Evolutionary conservation across 2,113 vertebrate species (phyloP).

Genomic region (Sterrhoptilus dennistouni): DNA sequence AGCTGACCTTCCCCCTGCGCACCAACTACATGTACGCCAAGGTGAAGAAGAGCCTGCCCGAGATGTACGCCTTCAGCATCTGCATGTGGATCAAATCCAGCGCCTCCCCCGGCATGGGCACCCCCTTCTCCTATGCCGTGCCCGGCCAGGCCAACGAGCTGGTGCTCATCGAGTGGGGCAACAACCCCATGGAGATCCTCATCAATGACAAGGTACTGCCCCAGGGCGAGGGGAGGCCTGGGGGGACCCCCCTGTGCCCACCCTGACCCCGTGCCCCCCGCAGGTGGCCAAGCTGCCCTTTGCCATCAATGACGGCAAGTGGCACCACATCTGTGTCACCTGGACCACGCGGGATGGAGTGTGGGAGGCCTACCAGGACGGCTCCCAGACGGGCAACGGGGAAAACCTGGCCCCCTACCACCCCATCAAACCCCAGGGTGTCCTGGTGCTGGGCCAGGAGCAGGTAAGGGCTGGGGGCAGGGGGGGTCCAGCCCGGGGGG

Average conservation of each 20-base stretch:
- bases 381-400: conserved; percentile 86
- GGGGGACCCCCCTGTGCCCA: rapidly evolving
- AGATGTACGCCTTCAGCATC: conserved; percentile 95
- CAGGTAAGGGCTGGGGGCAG: conserved; percentile 75
- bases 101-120: conserved; percentile 91
- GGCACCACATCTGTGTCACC: conserved; percentile 96
- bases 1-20: conserved; percentile 92
- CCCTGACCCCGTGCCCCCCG: neutral
- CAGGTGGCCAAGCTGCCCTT: conserved; percentile 96
- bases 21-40: conserved; percentile 99
- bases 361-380: conserved; percentile 97
- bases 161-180: conserved; percentile 97
- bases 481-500: rapidly evolving
- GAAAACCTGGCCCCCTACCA: conserved; percentile 96
- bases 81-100: conserved; percentile 97
- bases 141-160: conserved; percentile 93
- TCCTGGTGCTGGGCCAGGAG: conserved; percentile 95
- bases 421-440: conserved; percentile 93
- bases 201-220: conserved; percentile 92
- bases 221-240: rapidly evolving
- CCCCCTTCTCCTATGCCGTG: conserved; percentile 93
- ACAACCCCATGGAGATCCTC: conserved; percentile 96
- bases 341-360: conserved; percentile 96
- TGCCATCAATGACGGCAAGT: conserved; percentile 92
- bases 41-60: conserved; percentile 91